Conservation (phyloP, 2,113 vertebrate species). For the Phalacrocorax aristotelis region DNA sequence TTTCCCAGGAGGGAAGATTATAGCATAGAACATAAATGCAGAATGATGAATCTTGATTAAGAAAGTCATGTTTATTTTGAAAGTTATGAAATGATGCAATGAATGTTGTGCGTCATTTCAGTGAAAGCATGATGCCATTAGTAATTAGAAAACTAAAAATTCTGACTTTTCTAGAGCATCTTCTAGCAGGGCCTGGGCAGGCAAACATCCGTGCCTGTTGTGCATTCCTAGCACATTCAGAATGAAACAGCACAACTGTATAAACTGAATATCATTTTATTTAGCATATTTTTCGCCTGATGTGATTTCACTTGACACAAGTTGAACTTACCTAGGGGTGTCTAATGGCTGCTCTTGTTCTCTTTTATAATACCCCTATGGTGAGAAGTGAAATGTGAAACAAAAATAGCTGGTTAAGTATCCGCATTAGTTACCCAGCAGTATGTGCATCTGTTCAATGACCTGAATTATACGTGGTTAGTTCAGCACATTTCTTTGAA, state of each 20-base stretch:
- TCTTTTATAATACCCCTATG: not conserved
- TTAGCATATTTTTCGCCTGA: not conserved
- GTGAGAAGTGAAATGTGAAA: not conserved
- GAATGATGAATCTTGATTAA: not conserved
- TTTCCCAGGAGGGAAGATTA: not conserved
- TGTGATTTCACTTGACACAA: not conserved
- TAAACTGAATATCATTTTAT: not conserved
- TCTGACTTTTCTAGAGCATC: not conserved
- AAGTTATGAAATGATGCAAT: not conserved
- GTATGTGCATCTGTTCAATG: not conserved
- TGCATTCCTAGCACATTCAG: not conserved
- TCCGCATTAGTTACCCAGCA: not conserved
- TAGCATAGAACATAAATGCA: not conserved
- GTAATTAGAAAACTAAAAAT: not conserved
- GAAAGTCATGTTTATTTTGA: not conserved
- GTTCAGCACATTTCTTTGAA: not conserved
- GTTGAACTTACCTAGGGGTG: not conserved
- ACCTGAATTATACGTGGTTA: not conserved
- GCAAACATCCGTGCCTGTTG: fast-evolving
- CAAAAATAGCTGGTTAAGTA: not conserved
- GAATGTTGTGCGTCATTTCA: not conserved
- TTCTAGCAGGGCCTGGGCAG: not conserved
- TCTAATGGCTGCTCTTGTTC: not conserved
- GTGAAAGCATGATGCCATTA: not conserved
- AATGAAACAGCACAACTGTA: not conserved